Conservation (phyloP, 1,140 invertebrate genomes). For the Pogonognathellus flavescens region DNA sequence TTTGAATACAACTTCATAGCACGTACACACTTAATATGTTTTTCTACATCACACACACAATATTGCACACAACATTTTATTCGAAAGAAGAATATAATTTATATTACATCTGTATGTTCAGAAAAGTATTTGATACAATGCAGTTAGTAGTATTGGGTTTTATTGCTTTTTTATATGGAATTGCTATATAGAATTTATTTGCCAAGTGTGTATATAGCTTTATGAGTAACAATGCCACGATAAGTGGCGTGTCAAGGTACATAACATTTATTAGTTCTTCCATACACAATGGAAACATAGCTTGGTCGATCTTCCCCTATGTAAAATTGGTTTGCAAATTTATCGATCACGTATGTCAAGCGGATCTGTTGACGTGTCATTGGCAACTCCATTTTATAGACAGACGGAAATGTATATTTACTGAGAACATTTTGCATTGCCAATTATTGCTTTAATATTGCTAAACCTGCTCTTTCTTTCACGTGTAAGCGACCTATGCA, state of each 20-base stretch:
- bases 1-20: no score
- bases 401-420: not conserved
- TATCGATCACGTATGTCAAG: conserved; percentile 10
- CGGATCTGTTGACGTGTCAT: conserved; percentile 4
- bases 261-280: not conserved
- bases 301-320: not conserved
- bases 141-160: no score
- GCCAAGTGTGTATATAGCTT: no score
- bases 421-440: not conserved
- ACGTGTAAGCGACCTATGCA: not conserved
- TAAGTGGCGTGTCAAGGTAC: not conserved
- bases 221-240: no score
- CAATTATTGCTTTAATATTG: not conserved
- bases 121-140: no score
- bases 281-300: not conserved
- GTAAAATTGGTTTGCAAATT: not conserved
- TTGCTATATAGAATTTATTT: no score
- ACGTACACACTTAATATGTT: not conserved
- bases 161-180: no score
- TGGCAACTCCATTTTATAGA: conserved; percentile 7
- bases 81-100: no score
- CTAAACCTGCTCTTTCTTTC: no score
- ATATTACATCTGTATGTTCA: no score
- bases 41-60: not conserved
- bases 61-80: no score